Conservation (phyloP, 64 coral and sea anemone species). For the Montipora foliosa region DNA sequence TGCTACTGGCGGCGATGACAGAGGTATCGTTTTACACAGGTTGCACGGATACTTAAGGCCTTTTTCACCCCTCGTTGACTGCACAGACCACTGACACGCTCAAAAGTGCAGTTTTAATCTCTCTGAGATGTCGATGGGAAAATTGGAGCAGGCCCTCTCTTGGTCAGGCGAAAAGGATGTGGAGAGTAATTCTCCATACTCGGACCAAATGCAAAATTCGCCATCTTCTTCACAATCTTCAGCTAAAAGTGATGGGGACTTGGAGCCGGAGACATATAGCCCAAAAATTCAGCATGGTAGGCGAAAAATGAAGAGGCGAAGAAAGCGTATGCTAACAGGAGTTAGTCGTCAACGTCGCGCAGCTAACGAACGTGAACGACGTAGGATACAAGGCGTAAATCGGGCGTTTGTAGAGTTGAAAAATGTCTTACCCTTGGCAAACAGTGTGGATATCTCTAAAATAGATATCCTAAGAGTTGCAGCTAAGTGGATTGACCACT, state of each 20-base stretch:
- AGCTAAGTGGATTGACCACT: constrained; percentile 91
- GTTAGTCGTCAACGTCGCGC: constrained; percentile 90
- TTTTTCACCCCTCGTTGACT: not conserved
- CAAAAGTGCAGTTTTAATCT: not conserved
- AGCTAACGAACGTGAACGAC: constrained; percentile 86
- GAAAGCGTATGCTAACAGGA: constrained; percentile 95
- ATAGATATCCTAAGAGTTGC: constrained; percentile 93
- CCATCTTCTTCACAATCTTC: constrained; percentile 26
- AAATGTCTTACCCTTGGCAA: constrained; percentile 84
- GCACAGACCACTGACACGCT: not conserved
- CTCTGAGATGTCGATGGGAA: constrained; percentile 1
- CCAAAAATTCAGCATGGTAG: constrained; percentile 9
- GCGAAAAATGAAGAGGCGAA: constrained; percentile 76
- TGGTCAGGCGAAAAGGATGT: constrained; percentile 12
- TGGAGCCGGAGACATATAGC: not conserved
- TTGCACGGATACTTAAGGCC: constrained; percentile 6
- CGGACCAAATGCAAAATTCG: constrained; percentile 31
- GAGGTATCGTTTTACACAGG: constrained; percentile 18
- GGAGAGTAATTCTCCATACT: not conserved
- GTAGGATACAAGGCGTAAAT: constrained; percentile 91
- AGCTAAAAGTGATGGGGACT: constrained; percentile 17
- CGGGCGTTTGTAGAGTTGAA: constrained; percentile 92
- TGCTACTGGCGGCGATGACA: not conserved
- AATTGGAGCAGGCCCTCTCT: not conserved
- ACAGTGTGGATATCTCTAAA: constrained; percentile 92